These are phyloP conservation scores for Trinectes maculatus DNA, from an alignment of 2,113 vertebrate genomes.

Conservation along the genomic window DNA sequence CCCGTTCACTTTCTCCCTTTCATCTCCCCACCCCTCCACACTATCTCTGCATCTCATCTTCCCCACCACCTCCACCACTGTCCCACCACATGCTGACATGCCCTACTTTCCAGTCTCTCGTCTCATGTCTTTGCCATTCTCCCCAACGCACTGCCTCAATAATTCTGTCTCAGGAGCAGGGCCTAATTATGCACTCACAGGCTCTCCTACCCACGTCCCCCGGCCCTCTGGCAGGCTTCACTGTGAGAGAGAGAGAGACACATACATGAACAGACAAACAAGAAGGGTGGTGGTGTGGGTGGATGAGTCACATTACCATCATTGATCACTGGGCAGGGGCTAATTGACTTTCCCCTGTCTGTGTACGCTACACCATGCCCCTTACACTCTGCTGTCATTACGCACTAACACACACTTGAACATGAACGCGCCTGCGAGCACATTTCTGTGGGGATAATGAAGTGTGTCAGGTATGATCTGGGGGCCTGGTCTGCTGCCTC, in stretches of 20 bases:
- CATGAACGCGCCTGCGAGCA: slow-evolving; percentile 26
- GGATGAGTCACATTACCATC: slow-evolving; percentile 79
- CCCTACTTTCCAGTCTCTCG: slow-evolving; percentile 7
- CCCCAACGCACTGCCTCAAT: slow-evolving; percentile 33
- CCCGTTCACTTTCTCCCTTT: background rate
- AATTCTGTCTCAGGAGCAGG: slow-evolving; percentile 51
- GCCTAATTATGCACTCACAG: slow-evolving; percentile 70
- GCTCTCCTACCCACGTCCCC: background rate
- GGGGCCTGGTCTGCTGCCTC: slow-evolving; percentile 38
- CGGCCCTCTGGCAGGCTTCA: slow-evolving; percentile 34
- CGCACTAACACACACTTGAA: slow-evolving; percentile 22
- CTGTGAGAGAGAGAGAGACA: slow-evolving; percentile 31
- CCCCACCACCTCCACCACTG: background rate
- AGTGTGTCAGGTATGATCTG: slow-evolving; percentile 77
- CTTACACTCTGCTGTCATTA: slow-evolving; percentile 53
- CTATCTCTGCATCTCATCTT: background rate
- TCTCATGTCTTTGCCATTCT: slow-evolving; percentile 9
- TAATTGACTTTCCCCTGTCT: slow-evolving; percentile 82
- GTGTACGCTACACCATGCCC: slow-evolving; percentile 66
- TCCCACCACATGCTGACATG: slow-evolving; percentile 19
- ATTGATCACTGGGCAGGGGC: slow-evolving; percentile 79
- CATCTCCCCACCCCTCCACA: background rate
- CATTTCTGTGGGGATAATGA: slow-evolving; percentile 68
- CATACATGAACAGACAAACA: slow-evolving; percentile 56
- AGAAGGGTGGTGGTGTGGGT: slow-evolving; percentile 10